Conservation (phyloP, 2,888 invertebrate genomes). For the Cephalotes varians region DNA sequence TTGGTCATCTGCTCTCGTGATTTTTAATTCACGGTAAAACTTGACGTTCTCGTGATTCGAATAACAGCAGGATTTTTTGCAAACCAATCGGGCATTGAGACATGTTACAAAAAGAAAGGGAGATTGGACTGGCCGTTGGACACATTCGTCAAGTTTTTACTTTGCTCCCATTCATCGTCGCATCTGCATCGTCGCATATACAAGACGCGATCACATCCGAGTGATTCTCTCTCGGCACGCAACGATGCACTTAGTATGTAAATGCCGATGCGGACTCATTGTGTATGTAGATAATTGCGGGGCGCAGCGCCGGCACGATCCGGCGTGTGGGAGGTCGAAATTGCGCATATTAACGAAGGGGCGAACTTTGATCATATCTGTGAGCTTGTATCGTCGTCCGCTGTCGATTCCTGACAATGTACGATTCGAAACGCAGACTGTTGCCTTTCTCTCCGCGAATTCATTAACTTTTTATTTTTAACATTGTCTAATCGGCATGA, state of each 20-base stretch:
- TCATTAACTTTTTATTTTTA: neutral
- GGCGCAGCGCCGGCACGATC: constrained; percentile 43
- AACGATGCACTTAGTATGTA: constrained; percentile 77
- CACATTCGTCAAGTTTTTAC: constrained; percentile 17
- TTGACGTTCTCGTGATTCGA: neutral
- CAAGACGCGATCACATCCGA: constrained; percentile 68
- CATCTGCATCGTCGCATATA: constrained; percentile 67
- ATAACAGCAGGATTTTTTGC: constrained; percentile 24
- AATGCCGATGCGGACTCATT: constrained; percentile 59
- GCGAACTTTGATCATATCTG: constrained; percentile 69
- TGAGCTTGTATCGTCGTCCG: constrained; percentile 43
- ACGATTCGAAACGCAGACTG: neutral
- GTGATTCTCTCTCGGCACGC: constrained; percentile 73
- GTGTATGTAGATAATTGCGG: constrained; percentile 72
- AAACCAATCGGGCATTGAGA: neutral
- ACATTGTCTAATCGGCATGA: neutral
- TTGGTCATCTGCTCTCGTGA: neutral
- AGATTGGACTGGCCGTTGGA: neutral
- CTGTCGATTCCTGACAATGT: constrained; percentile 66
- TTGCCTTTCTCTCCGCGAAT: neutral
- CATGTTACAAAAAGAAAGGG: neutral
- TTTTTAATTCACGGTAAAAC: neutral
- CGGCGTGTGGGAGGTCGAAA: constrained; percentile 71
- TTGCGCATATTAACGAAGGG: constrained; percentile 75
- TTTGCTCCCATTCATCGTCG: constrained; percentile 39